Evolutionary conservation across 1,140 invertebrate genomes (phyloP).

Genomic region (Ips nitidus): DNA sequence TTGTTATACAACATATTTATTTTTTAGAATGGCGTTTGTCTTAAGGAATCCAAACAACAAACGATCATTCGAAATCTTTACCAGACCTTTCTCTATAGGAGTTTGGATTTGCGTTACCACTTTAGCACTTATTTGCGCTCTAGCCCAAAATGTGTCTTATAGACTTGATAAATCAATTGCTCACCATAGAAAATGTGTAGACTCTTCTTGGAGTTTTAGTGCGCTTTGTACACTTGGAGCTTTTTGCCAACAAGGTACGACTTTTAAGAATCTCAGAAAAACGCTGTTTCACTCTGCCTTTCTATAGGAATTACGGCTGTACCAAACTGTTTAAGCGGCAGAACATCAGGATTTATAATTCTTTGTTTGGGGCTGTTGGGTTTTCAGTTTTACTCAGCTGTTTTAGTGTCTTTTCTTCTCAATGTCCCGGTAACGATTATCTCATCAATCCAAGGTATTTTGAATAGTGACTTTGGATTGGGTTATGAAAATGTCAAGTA

Average conservation of each 20-base stretch:
- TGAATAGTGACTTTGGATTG: constrained; percentile 38
- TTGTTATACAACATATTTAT: constrained; percentile 2
- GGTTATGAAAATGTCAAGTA: constrained; percentile 43
- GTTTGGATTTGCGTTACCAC: constrained; percentile 60
- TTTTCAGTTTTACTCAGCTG: constrained; percentile 74
- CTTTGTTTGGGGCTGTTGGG: constrained; percentile 64
- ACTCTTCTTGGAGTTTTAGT: constrained; percentile 39
- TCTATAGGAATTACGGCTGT: constrained; percentile 37
- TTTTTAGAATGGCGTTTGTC: constrained; percentile 61
- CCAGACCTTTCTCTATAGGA: constrained; percentile 57
- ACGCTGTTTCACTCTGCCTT: no score
- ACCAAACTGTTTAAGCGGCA: constrained; percentile 55
- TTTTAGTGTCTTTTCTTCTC: constrained; percentile 69
- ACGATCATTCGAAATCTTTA: constrained; percentile 60
- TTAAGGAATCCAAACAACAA: constrained; percentile 64
- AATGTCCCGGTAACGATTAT: constrained; percentile 65
- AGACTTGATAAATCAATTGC: constrained; percentile 14
- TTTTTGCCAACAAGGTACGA: constrained; percentile 44
- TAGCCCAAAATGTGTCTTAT: constrained; percentile 47
- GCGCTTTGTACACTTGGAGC: constrained; percentile 40
- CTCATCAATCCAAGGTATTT: constrained; percentile 54
- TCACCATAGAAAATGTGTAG: not conserved
- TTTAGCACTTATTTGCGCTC: constrained; percentile 47
- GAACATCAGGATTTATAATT: constrained; percentile 61
- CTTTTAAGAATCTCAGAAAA: no score